A percentile compares a stretch with the other conserved stretches of the same genome.
Evolutionary conservation across 2,888 invertebrate genomes (phyloP).

Genomic region (Carcina quercana): DNA sequence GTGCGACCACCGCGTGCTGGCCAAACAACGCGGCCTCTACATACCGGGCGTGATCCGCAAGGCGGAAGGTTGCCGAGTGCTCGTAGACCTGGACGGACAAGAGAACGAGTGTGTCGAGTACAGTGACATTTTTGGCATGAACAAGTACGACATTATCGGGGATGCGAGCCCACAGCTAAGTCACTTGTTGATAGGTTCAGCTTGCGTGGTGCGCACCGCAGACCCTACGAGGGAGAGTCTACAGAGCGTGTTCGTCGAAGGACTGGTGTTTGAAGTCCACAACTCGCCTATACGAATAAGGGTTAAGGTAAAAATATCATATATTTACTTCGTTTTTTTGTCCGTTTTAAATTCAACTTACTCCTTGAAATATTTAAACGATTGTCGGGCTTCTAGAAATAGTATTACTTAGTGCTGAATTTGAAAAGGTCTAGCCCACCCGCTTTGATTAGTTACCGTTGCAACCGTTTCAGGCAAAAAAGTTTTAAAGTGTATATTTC

Average conservation of each 20-base stretch:
- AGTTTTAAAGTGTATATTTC: too few relatives aligned
- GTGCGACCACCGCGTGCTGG: constrained; percentile 93
- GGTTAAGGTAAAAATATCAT: constrained; percentile 68
- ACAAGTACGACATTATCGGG: constrained; percentile 91
- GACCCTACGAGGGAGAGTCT: constrained; percentile 74
- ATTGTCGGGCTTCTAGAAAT: too few relatives aligned
- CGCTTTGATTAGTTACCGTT: too few relatives aligned
- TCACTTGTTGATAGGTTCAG: constrained; percentile 85
- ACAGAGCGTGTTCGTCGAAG: constrained; percentile 88
- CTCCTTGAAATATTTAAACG: too few relatives aligned
- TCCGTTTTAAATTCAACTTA: too few relatives aligned
- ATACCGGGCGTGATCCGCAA: constrained; percentile 91
- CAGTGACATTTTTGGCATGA: constrained; percentile 84
- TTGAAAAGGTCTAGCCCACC: too few relatives aligned
- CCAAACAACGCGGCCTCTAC: constrained; percentile 87
- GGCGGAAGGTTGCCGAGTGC: constrained; percentile 80
- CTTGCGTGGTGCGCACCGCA: constrained; percentile 85
- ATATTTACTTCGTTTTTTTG: too few relatives aligned
- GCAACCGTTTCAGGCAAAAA: too few relatives aligned
- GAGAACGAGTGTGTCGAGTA: constrained; percentile 82
- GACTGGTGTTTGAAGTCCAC: constrained; percentile 78
- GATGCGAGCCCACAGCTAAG: constrained; percentile 93
- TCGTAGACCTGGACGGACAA: constrained; percentile 87
- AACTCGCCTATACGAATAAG: constrained; percentile 64
- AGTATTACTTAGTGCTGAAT: too few relatives aligned